Evolutionary conservation across 2,888 invertebrate genomes (phyloP), one percentile per base, ranked within the genome.

Genomic region (Caenorhabditis imperialis): DNA sequence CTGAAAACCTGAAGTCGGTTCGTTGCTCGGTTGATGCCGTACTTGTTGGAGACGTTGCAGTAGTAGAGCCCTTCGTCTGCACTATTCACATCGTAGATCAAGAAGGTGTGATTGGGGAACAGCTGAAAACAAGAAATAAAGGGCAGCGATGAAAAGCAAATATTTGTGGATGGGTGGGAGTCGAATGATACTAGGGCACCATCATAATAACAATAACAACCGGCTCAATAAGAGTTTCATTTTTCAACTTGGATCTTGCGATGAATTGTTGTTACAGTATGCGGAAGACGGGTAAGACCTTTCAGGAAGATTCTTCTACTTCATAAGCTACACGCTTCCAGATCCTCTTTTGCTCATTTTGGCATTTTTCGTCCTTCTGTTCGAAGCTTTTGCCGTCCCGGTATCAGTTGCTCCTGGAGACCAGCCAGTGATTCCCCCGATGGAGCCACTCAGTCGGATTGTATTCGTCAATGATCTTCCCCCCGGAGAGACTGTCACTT

Each of bases 31-130:
- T 88, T 86, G 35, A 88, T 77, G 7, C 88, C 88, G 51, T 88
- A 88, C 57, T 86, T 86, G 70, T 88, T 88, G 71, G 81, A 80
- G 4, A 87, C 87, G 71, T 88, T 88, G 54, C 88, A 88, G 62
- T 86, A 88, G 72, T 87, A 88, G n/a, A 84, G 65, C 23, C 85
- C 85, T 51, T 86, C 85, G 53, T 88, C 88, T 14, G 77, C 81
- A 40, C 77, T 74, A 47, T 77, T 81, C 7, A 86, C 84, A 47
- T 86, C 80, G 58, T 75, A 65, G 35, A 88, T 85, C 51, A 83
- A 75, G 25, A 88, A 78, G 8, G 87, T 88, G 75, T 87, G 70
- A 67, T 88, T 87, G 18, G 82, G 61, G 10, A 84, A 76, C 14
- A 88, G 72, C 85, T 86, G 73, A 30, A 30, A 30, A n/a, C n/a